phyloP scores from a whole-genome alignment of 2,113 vertebrate species.

The Malurus cyaneus region DNA sequence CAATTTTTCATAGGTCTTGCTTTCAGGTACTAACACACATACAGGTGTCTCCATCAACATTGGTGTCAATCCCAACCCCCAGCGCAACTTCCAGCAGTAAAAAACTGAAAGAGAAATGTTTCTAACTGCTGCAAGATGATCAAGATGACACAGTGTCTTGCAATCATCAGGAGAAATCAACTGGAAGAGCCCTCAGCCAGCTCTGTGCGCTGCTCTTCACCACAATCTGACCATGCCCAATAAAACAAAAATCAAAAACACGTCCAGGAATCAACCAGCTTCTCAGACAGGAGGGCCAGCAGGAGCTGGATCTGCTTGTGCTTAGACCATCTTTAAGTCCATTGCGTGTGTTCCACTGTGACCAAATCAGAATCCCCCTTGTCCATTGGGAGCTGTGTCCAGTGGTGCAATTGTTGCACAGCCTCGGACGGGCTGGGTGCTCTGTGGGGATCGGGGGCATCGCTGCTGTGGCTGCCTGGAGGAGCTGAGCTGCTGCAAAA shows the following conservation, averaged over 20 bases:
- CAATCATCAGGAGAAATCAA: background rate
- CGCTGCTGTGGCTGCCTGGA: background rate
- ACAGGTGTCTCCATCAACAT: background rate
- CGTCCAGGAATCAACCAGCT: background rate
- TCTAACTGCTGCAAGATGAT: background rate
- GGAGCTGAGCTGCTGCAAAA: background rate
- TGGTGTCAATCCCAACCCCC: background rate
- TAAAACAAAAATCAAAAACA: background rate
- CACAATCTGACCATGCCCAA: background rate
- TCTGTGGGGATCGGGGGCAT: rapidly evolving
- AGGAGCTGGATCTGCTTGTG: background rate
- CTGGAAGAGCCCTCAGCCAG: background rate
- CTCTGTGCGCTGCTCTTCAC: background rate
- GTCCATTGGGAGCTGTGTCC: background rate
- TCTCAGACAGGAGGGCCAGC: background rate
- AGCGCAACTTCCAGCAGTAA: background rate
- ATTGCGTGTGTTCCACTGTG: rapidly evolving
- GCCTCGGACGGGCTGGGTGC: rapidly evolving
- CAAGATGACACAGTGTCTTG: background rate
- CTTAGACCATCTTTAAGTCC: background rate
- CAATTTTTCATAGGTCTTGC: background rate
- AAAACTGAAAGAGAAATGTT: background rate
- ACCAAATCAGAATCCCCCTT: background rate
- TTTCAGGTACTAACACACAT: background rate
- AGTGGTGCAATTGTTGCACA: background rate